Base-by-base conservation (phyloP, 2,888 invertebrate genomes). In the Pedicia rivosa region DNA sequence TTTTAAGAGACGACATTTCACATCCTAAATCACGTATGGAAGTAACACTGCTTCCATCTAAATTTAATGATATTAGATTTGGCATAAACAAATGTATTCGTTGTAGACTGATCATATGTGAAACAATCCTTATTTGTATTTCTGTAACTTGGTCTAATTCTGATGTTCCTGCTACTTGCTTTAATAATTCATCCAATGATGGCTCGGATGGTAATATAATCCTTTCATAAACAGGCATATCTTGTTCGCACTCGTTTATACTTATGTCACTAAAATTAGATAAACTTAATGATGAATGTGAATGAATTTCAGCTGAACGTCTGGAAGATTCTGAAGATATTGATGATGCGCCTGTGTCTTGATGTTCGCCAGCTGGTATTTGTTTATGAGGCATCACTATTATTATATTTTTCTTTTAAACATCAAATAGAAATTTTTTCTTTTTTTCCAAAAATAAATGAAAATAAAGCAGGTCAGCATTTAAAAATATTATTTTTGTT, bases 11-110 rank as follows among this genome's bases (percentile, higher is more conserved):
- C 35, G 64, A 62, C 41, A 79, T 58, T 16, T 72, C 72, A 43
- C 69, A 73, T 14, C 79, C 80, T 14, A 79, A 64, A 49, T 79
- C 79, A 38, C 79, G 62, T 31, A 80, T 52, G 1, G 78, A 75
- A 5, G 67, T 63, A 2, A 80, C 55, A 6, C 71, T 69, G 45
- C 78, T 78, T 19, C 78, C 79, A 41, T 77, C 75, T 4, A 80
- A 57, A 25, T 67, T 71, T 26, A 80, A 57, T 4, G 67, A 66
- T 8, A 66, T 60, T 3, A 80, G 61, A 30, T 66, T 63, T 4
- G 79, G 79, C 28, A 72, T 65, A 37, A 75, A 67, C 2, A 72
- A 57, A 28, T 72, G 66, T 1, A 79, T 57, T 16, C 77, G 62
- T 28, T 77, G 70, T 29, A 79, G 51, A 14, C 75, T 74, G 5